phyloP scores from a whole-genome alignment of 2,113 vertebrate species.

The Burhinus oedicnemus region DNA sequence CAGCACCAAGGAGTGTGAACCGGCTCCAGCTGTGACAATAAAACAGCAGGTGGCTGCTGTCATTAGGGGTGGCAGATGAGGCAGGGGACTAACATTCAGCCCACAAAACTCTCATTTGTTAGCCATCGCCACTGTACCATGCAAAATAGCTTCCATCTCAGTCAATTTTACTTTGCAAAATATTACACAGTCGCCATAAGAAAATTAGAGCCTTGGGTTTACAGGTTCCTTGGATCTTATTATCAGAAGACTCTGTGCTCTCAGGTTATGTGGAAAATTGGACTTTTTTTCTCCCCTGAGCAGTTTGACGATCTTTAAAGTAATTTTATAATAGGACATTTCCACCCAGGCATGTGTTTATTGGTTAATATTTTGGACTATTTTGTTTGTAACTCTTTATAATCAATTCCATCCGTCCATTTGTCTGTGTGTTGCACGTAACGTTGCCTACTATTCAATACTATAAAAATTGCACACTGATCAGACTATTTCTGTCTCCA shows the following conservation, averaged over 20 bases:
- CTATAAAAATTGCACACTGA: background rate
- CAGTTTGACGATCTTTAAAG: conserved; percentile 15
- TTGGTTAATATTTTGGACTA: conserved; percentile 16
- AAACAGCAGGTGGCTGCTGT: conserved; percentile 99
- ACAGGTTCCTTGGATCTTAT: conserved; percentile 60
- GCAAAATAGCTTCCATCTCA: conserved; percentile 89
- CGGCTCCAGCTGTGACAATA: conserved; percentile 98
- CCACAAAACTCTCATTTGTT: conserved; percentile 89
- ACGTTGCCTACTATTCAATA: background rate
- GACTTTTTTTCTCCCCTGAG: conserved; percentile 1
- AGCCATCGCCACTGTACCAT: conserved; percentile 88
- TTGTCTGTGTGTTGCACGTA: background rate
- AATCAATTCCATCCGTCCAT: background rate
- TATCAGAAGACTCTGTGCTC: conserved; percentile 7
- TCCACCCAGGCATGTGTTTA: conserved; percentile 25
- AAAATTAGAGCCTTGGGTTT: conserved; percentile 67
- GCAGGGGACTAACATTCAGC: conserved; percentile 88
- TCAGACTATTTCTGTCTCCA: background rate
- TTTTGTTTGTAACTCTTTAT: conserved; percentile 39
- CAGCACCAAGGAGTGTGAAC: conserved; percentile 93
- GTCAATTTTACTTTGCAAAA: conserved; percentile 84
- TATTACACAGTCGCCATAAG: conserved; percentile 72
- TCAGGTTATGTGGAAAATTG: conserved; percentile 24
- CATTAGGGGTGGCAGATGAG: conserved; percentile 97
- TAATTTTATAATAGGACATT: conserved; percentile 39